Conservation (phyloP, 2,888 invertebrate species). For the Scaptodrosophila latifasciaeformis region DNA sequence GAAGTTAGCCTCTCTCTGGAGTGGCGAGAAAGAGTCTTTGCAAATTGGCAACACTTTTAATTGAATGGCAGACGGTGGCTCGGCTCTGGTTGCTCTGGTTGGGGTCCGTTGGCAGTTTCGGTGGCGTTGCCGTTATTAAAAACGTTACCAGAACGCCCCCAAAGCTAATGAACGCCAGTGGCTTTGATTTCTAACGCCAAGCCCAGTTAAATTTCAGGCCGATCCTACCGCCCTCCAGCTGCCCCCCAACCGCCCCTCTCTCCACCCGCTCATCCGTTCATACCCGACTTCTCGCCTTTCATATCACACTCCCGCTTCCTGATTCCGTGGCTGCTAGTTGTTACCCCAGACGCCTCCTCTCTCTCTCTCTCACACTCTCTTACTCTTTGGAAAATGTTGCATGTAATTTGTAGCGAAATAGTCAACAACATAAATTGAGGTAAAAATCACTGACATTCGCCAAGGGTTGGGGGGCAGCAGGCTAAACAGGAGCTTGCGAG, state of each 20-base stretch:
- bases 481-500: not conserved
- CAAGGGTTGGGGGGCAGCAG: not conserved
- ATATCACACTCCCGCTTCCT: too few species aligned
- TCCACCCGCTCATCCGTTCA: too few species aligned
- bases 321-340: too few species aligned
- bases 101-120: not conserved
- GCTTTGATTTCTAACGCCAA: slow-evolving; percentile 64
- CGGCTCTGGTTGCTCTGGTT: slow-evolving; percentile 7
- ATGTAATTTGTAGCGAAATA: slow-evolving; percentile 62
- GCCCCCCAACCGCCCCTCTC: too few species aligned
- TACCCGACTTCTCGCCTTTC: too few species aligned
- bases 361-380: slow-evolving; percentile 10
- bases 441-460: slow-evolving; percentile 6
- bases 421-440: slow-evolving; percentile 60
- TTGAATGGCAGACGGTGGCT: slow-evolving; percentile 44
- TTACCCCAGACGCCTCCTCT: slow-evolving; percentile 6
- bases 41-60: slow-evolving; percentile 67
- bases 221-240: too few species aligned
- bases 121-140: slow-evolving; percentile 44
- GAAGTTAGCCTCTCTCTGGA: slow-evolving; percentile 20
- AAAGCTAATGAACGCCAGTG: slow-evolving; percentile 72
- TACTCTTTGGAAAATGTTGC: slow-evolving; percentile 37
- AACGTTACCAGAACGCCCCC: slow-evolving; percentile 64
- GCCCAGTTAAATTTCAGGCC: slow-evolving; percentile 30
- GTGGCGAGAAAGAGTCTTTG: slow-evolving; percentile 44